Evolutionary conservation across 2,888 invertebrate species (phyloP).

Genomic region (Coelogynopora nodosa): DNA sequence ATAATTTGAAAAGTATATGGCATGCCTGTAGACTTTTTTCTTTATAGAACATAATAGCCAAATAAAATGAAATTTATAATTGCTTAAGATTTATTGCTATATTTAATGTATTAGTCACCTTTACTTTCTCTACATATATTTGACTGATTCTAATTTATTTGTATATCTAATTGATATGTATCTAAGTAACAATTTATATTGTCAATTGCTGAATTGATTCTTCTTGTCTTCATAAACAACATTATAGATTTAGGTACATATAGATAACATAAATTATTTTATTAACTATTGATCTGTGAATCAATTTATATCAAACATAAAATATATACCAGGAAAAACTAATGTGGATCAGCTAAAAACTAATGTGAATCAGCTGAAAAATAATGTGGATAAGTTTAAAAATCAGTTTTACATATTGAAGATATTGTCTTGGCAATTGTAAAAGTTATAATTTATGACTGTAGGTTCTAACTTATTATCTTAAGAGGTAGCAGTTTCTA

Average conservation of each 20-base stretch:
- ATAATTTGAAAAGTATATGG: too few relatives aligned
- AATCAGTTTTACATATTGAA: not conserved
- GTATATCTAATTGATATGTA: too few relatives aligned
- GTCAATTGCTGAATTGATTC: slow-evolving; percentile 19
- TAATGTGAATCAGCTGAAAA: slow-evolving; percentile 2
- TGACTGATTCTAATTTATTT: too few relatives aligned
- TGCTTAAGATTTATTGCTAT: too few relatives aligned
- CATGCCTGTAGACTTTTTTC: too few relatives aligned
- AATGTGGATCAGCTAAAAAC: slow-evolving; percentile 19
- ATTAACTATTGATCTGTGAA: slow-evolving; percentile 10
- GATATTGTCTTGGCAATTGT: not conserved
- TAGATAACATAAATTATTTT: not conserved
- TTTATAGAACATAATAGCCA: too few relatives aligned
- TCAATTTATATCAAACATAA: not conserved
- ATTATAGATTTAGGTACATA: not conserved
- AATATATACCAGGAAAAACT: slow-evolving; percentile 4
- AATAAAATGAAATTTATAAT: too few relatives aligned
- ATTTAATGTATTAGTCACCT: too few relatives aligned
- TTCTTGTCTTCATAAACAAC: slow-evolving; percentile 5
- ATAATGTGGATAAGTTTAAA: not conserved
- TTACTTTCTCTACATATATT: too few relatives aligned
- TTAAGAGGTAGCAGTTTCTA: slow-evolving; percentile 23
- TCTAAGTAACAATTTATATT: too few relatives aligned
- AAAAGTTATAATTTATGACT: slow-evolving; percentile 18
- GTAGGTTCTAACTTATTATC: slow-evolving; percentile 21